Evolutionary conservation across 2,113 vertebrate species (phyloP).

Genomic region (Albula glossodonta): DNA sequence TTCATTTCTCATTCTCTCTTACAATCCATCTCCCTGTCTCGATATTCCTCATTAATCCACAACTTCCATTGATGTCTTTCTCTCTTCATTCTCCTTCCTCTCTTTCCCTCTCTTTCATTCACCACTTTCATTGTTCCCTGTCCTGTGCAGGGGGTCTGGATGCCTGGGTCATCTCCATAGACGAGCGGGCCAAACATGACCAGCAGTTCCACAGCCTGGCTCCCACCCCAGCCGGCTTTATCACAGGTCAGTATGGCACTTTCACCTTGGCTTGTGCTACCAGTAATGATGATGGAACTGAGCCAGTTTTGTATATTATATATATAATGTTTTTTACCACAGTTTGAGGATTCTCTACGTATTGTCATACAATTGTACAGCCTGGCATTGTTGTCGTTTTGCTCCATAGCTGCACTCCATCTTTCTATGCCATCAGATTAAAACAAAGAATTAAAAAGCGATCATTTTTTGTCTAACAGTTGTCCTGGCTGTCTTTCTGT

Average conservation of each 20-base stretch:
- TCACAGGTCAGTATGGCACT: constrained; percentile 81
- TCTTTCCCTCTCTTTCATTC: not conserved
- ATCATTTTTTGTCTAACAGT: not conserved
- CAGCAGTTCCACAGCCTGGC: constrained; percentile 97
- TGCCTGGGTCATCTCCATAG: constrained; percentile 92
- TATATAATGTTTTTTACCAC: not conserved
- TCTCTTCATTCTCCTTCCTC: not conserved
- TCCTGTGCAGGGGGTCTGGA: constrained; percentile 79
- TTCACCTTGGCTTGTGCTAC: constrained; percentile 37
- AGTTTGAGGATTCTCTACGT: not conserved
- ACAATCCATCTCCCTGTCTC: not conserved
- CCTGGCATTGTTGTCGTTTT: not conserved
- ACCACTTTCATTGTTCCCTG: not conserved
- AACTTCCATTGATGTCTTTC: not conserved
- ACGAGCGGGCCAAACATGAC: constrained; percentile 96
- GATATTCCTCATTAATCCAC: not conserved
- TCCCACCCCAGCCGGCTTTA: constrained; percentile 86
- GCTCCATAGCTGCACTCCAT: not conserved
- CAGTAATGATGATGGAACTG: not conserved
- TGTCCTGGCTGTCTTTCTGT: not conserved
- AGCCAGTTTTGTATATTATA: not conserved
- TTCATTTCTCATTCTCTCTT: not conserved
- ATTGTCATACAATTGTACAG: not conserved
- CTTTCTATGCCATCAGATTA: not conserved
- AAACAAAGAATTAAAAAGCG: not conserved